A percentile compares a stretch with the other conserved stretches of the same genome.
phyloP scores from a whole-genome alignment of 2,113 vertebrate genomes.

The Zosterops japonicus region DNA sequence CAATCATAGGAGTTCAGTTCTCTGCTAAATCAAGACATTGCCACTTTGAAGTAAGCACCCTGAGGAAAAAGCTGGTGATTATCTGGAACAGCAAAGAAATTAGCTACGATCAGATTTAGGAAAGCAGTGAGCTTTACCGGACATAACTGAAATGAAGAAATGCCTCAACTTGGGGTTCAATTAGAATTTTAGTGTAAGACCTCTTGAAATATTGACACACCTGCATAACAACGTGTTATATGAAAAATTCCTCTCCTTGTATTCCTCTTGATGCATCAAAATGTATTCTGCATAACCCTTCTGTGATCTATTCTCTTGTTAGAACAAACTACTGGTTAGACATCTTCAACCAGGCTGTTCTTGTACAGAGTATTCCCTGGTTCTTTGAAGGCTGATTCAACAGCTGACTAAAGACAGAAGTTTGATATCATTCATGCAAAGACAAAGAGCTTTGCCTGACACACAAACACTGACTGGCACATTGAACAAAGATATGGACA shows the following conservation, averaged over 20 bases:
- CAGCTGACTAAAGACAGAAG: background rate
- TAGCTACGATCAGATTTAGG: background rate
- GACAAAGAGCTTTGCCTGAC: background rate
- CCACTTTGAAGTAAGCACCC: background rate
- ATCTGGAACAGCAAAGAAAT: background rate
- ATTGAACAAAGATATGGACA: background rate
- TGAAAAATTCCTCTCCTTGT: background rate
- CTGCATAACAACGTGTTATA: background rate
- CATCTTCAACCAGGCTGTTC: background rate
- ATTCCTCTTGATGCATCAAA: background rate
- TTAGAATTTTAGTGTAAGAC: background rate
- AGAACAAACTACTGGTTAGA: background rate
- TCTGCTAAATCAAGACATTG: background rate
- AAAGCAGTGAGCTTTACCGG: background rate
- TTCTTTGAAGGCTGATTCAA: background rate
- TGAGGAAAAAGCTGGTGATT: background rate
- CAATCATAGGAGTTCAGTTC: background rate
- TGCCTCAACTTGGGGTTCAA: background rate
- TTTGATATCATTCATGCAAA: background rate
- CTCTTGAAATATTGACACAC: background rate
- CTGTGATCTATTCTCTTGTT: background rate
- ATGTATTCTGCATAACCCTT: background rate
- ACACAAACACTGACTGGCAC: background rate
- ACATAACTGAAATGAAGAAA: background rate
- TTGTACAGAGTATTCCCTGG: background rate